Evolutionary conservation across 2,888 invertebrate species (phyloP).

Genomic region (Heteropelma amictum): DNA sequence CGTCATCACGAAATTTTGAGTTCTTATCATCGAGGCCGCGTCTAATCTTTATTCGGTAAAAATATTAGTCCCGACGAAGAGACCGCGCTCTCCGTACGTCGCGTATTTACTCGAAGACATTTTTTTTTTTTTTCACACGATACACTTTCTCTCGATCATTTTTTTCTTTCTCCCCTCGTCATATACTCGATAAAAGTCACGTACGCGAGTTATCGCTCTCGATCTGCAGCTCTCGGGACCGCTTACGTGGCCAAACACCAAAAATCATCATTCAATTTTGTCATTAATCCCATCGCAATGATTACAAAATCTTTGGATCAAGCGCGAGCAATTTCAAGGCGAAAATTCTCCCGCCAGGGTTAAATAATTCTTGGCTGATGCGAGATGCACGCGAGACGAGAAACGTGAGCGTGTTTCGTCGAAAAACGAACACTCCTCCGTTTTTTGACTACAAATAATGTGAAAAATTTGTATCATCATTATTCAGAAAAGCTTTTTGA

Average conservation of each 20-base stretch:
- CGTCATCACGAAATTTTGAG: slow-evolving; percentile 24
- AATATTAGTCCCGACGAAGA: too few relatives aligned
- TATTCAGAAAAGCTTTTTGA: too few relatives aligned
- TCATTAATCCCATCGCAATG: not conserved
- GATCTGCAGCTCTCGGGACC: not conserved
- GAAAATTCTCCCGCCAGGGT: slow-evolving; percentile 18
- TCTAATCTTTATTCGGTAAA: slow-evolving; percentile 36
- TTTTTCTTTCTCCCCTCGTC: not conserved
- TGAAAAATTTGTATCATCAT: too few relatives aligned
- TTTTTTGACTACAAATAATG: too few relatives aligned
- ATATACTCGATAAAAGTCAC: slow-evolving; percentile 24
- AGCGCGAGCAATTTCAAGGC: slow-evolving; percentile 8
- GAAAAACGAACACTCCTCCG: slow-evolving; percentile 27
- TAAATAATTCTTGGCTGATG: slow-evolving; percentile 36
- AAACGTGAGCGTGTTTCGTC: not conserved
- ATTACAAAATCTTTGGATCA: slow-evolving; percentile 45
- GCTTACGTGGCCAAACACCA: not conserved
- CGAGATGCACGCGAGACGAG: not conserved
- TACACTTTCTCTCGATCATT: not conserved
- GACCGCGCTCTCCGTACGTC: not conserved
- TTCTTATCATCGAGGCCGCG: slow-evolving; percentile 37
- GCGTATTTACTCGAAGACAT: not conserved
- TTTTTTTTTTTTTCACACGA: not conserved
- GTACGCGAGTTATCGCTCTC: slow-evolving; percentile 19
- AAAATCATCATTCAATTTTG: not conserved